Evolutionary conservation across 2,888 invertebrate genomes (phyloP), one percentile per base, ranked within the genome.

Genomic region (Hypolimnas misippus): DNA sequence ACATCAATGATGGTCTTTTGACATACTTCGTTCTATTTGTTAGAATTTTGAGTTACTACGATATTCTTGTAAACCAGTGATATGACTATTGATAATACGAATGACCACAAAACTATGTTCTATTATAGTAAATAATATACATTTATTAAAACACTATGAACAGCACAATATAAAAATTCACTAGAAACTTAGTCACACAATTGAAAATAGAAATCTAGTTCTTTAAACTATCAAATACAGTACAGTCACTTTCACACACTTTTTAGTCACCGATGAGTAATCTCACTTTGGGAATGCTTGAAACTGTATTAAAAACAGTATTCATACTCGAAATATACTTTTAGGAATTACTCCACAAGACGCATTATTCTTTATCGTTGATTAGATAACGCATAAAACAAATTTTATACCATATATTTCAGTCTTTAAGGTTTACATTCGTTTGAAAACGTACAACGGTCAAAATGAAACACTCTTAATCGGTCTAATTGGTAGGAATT

Each of bases 401-500:
- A n/a, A 50, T 29, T 25, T 50, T 29, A 29, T 29, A 10, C 8
- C 14, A n/a, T 29, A 50, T 25, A 2, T 25, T 1, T 0, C 12
- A 25, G 1, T 3, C 29, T n/a, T 5, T 29, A 50, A 50, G 25
- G 14, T 6, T 29, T 3, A 7, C 6, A 50, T 29, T 50, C 29
- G 25, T 21, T n/a, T 7, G 3, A 35, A 14, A 17, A 38, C 12
- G 5, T 53, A 56, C 50, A 56, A 56, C 42, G 7, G 12, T 52
- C n/a, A 42, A 35, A 55, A 25, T 16, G 25, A 51, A 3, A 49
- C 16, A 31, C 19, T 40, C 25, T 42, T 42, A 65, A 65, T 65
- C 62, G 57, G 35, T 19, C 49, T 56, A 65, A 65, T 65, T 65
- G 56, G 17, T 5, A 35, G 10, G 50, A 65, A 62, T 62, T 65